phyloP scores from a whole-genome alignment of 2,888 invertebrate species.

The Anodontia alba region DNA sequence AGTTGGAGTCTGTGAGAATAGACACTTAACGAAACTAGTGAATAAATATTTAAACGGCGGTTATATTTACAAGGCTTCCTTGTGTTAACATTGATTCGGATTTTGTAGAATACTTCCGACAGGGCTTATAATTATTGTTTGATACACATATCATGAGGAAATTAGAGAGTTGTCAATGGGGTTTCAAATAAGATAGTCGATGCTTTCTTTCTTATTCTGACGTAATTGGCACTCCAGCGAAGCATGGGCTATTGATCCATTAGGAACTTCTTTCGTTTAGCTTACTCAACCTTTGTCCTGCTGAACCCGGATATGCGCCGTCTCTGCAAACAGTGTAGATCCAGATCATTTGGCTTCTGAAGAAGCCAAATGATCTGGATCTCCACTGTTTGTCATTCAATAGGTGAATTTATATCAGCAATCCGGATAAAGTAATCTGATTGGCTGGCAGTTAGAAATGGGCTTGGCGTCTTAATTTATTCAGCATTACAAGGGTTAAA shows the following conservation, averaged over 20 bases:
- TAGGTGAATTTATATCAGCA: no score
- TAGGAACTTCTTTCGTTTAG: no score
- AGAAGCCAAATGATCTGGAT: no score
- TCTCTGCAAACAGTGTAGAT: no score
- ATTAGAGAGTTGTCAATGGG: neutral
- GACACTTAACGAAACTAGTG: slow-evolving; percentile 15
- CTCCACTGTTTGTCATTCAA: no score
- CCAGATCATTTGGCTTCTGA: no score
- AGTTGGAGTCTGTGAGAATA: neutral
- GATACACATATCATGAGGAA: slow-evolving; percentile 11
- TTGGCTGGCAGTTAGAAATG: no score
- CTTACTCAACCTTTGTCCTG: no score
- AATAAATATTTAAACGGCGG: slow-evolving; percentile 16
- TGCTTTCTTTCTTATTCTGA: neutral
- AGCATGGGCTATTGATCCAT: neutral
- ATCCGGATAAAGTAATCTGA: no score
- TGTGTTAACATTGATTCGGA: neutral
- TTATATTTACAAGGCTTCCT: slow-evolving; percentile 7
- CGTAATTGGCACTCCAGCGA: neutral
- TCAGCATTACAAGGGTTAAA: no score
- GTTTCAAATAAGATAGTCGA: neutral
- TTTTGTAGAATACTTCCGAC: neutral
- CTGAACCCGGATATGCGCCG: no score
- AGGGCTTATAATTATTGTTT: neutral
- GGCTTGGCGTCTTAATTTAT: no score